Evolutionary conservation across 1,140 invertebrate species (phyloP).

Genomic region (Catajapyx aquilonaris): DNA sequence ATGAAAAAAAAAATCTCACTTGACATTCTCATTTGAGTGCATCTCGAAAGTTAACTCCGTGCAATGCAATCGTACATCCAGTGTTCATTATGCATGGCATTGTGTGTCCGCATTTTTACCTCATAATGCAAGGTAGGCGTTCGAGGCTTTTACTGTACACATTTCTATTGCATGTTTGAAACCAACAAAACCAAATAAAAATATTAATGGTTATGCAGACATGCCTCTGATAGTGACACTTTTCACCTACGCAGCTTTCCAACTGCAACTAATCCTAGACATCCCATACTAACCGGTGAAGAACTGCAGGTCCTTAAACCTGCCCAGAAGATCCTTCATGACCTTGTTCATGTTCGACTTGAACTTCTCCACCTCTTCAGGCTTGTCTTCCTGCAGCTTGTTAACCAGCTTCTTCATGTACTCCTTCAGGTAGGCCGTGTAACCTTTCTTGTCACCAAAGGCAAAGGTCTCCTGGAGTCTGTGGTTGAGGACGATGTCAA

Average conservation of each 20-base stretch:
- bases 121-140: too few relatives aligned
- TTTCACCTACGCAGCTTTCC: background rate
- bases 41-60: too few relatives aligned
- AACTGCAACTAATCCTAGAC: background rate
- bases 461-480: constrained; percentile 67
- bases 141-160: too few relatives aligned
- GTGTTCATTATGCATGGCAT: too few relatives aligned
- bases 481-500: constrained; percentile 86
- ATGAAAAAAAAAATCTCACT: too few relatives aligned
- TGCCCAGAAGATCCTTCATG: constrained; percentile 76
- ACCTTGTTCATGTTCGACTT: constrained; percentile 87
- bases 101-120: too few relatives aligned
- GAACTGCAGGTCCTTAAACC: constrained; percentile 86
- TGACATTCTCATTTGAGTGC: too few relatives aligned
- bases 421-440: constrained; percentile 79
- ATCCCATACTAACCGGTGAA: constrained; percentile 41
- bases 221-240: background rate
- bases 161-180: too few relatives aligned
- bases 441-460: constrained; percentile 72
- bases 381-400: constrained; percentile 54
- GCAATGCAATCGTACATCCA: too few relatives aligned
- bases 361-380: constrained; percentile 66
- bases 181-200: too few relatives aligned
- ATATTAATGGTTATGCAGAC: too few relatives aligned
- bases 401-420: constrained; percentile 81